Conservation (phyloP, 1,140 invertebrate genomes). For the Homalodisca vitripennis region DNA sequence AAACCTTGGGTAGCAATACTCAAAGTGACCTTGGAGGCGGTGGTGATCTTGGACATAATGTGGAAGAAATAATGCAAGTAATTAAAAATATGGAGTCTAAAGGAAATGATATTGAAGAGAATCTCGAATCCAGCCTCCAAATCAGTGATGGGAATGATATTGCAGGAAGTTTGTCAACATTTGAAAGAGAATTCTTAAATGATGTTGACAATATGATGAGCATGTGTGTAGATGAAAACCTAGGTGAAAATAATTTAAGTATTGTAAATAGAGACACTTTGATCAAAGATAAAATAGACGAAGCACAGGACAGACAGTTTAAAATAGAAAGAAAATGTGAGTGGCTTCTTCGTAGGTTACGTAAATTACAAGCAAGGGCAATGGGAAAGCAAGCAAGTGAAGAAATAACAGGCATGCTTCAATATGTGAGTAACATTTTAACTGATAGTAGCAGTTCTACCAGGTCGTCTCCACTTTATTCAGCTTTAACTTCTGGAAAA, state of each 20-base stretch:
- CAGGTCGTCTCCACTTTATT: conserved; percentile 9
- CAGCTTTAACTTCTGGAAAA: conserved; percentile 11
- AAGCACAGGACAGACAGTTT: conserved; percentile 54
- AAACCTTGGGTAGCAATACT: conserved; percentile 46
- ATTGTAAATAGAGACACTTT: conserved; percentile 41
- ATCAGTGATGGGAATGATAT: conserved; percentile 52
- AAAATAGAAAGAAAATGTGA: conserved; percentile 65
- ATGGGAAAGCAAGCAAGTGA: conserved; percentile 72
- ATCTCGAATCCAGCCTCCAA: conserved; percentile 55
- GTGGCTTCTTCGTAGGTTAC: conserved; percentile 67
- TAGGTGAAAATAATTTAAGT: conserved; percentile 45
- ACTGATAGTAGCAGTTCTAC: conserved; percentile 5
- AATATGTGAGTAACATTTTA: conserved; percentile 56
- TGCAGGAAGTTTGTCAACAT: conserved; percentile 44
- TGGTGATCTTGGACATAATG: conserved; percentile 49
- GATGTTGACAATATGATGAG: conserved; percentile 54
- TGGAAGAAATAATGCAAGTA: conserved; percentile 63
- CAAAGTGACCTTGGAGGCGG: conserved; percentile 49
- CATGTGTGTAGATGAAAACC: conserved; percentile 55
- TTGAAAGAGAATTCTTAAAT: conserved; percentile 57
- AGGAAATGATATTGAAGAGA: conserved; percentile 53
- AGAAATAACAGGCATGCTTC: conserved; percentile 70
- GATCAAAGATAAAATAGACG: conserved; percentile 49
- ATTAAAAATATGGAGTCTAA: conserved; percentile 63
- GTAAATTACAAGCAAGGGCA: conserved; percentile 69